Conservation (phyloP, 2,888 invertebrate genomes). For the Plutella xylostella region DNA sequence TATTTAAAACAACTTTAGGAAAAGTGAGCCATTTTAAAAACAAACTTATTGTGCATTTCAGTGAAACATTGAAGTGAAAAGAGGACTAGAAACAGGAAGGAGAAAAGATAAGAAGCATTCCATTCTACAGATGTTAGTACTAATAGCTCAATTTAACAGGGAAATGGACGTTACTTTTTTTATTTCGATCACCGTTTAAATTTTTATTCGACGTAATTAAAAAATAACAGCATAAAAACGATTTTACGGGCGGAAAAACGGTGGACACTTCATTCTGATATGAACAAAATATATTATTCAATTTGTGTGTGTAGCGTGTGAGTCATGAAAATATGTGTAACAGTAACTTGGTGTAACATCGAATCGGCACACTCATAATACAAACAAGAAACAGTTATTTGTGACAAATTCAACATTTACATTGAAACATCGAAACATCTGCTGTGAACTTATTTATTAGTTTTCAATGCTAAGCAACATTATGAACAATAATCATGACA, state of each 20-base stretch:
- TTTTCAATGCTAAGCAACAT: conserved; percentile 42
- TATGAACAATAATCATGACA: conserved; percentile 34
- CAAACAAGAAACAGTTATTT: not conserved
- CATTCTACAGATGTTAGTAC: conserved; percentile 59
- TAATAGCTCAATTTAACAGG: conserved; percentile 70
- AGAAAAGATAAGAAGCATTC: conserved; percentile 62
- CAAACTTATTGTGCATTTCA: conserved; percentile 63
- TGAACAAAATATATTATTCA: not conserved
- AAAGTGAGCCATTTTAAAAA: conserved; percentile 71
- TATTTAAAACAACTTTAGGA: conserved; percentile 46
- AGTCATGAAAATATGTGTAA: conserved; percentile 33
- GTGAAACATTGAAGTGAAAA: conserved; percentile 65
- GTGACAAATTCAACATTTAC: not conserved
- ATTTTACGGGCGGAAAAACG: conserved; percentile 7
- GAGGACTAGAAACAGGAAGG: conserved; percentile 60
- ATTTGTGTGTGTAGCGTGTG: no score
- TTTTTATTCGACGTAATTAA: not conserved
- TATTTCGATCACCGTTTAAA: conserved; percentile 26
- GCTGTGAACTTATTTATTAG: conserved; percentile 6
- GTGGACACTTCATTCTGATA: no score
- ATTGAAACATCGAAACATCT: not conserved
- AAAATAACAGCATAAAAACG: not conserved
- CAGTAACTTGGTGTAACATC: conserved; percentile 17
- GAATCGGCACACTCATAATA: not conserved
- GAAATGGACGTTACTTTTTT: conserved; percentile 51